Conservation (phyloP, 2,113 vertebrate genomes). For the Micronisus gabar region DNA sequence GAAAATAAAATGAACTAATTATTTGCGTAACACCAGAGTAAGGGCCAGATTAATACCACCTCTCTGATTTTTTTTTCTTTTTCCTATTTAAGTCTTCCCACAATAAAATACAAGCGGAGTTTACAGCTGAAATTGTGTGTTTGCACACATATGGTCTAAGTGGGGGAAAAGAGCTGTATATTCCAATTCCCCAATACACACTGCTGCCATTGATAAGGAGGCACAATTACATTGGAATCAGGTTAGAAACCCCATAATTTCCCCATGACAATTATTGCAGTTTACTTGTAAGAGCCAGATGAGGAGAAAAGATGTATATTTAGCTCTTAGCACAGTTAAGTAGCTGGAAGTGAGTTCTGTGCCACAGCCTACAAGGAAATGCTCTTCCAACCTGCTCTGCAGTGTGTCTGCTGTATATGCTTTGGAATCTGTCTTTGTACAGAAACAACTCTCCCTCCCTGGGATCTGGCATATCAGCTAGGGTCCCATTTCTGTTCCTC, state of each 20-base stretch:
- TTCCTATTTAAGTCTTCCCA: neutral
- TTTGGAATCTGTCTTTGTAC: neutral
- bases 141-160: neutral
- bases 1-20: neutral
- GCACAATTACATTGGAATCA: neutral
- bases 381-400: neutral
- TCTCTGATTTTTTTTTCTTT: neutral
- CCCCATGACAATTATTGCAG: neutral
- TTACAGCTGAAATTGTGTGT: neutral
- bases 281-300: neutral
- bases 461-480: neutral
- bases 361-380: neutral
- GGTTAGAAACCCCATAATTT: neutral
- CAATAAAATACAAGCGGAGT: neutral
- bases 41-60: neutral
- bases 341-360: neutral
- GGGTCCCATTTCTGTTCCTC: neutral
- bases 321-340: neutral
- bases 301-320: neutral
- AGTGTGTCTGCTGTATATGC: neutral
- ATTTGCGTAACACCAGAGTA: neutral
- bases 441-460: neutral
- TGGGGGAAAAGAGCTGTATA: neutral
- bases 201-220: neutral
- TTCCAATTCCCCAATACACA: neutral